Percentiles rank a stretch among this genome's conserved stretches.
Conservation (phyloP, 2,888 invertebrate species). For the Cheilosia impressa region DNA sequence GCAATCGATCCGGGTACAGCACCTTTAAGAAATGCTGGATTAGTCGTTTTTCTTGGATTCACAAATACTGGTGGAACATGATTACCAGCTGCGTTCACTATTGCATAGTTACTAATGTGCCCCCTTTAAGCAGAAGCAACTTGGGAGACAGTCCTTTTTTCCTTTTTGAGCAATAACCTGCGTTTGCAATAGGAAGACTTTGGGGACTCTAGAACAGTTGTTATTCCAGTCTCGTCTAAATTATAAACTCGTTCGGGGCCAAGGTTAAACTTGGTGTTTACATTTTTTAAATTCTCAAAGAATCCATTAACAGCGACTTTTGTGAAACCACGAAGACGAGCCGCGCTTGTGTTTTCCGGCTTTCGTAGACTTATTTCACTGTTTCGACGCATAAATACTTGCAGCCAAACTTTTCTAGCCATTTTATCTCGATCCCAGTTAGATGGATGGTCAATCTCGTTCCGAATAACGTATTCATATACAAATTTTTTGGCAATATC, state of each 20-base stretch:
- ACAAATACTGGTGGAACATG: constrained; percentile 23
- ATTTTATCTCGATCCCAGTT: constrained; percentile 22
- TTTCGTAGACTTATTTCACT: constrained; percentile 11
- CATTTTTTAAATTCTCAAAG: constrained; percentile 19
- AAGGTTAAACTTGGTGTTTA: constrained; percentile 18
- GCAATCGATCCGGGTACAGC: constrained; percentile 18
- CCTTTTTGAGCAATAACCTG: constrained; percentile 26
- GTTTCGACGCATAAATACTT: constrained; percentile 5
- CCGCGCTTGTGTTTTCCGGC: constrained; percentile 20
- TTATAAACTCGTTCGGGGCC: constrained; percentile 29
- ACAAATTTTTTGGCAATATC: constrained; percentile 22
- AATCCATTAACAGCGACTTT: constrained; percentile 10
- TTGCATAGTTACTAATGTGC: constrained; percentile 23
- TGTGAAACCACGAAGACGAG: constrained; percentile 16
- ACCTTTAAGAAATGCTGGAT: constrained; percentile 19
- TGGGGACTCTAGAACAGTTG: constrained; percentile 28
- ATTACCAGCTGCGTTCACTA: constrained; percentile 21
- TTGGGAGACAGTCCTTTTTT: constrained; percentile 14
- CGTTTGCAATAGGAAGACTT: constrained; percentile 14
- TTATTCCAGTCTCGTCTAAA: constrained; percentile 25
- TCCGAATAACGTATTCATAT: constrained; percentile 23
- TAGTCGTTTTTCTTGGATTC: constrained; percentile 15
- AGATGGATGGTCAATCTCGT: constrained; percentile 4
- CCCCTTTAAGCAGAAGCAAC: constrained; percentile 26
- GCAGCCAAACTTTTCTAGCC: constrained; percentile 24